Evolutionary conservation across 2,797 vertebrate species (phyloP).

Genomic region (Sternarchorhynchus goeldii): DNA sequence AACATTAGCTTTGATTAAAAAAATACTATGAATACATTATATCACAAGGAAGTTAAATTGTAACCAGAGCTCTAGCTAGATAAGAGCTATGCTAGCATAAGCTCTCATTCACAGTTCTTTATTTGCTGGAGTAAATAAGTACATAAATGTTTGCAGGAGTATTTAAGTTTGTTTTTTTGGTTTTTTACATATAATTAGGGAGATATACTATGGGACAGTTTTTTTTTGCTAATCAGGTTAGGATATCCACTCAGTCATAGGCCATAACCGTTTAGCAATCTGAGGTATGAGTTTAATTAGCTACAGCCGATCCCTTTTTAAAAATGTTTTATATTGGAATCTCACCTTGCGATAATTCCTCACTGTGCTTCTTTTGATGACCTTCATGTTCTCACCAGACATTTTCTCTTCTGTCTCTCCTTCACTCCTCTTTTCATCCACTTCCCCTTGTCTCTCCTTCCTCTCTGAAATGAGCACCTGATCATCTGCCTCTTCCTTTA

Average conservation of each 20-base stretch:
- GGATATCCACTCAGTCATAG: background rate
- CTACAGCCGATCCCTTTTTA: background rate
- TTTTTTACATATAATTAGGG: background rate
- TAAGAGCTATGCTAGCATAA: background rate
- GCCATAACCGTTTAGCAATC: slow-evolving; percentile 7
- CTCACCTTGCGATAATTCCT: slow-evolving; percentile 78
- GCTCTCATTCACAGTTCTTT: background rate
- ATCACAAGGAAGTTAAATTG: slow-evolving; percentile 61
- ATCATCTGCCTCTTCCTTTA: slow-evolving; percentile 69
- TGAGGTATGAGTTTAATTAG: slow-evolving; percentile 11
- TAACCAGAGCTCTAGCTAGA: slow-evolving; percentile 47
- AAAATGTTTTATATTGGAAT: slow-evolving; percentile 2
- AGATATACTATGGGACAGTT: background rate
- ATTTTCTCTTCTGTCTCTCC: slow-evolving; percentile 18
- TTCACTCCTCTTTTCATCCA: slow-evolving; percentile 47
- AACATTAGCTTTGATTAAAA: slow-evolving; percentile 51
- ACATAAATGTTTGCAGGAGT: too few species aligned
- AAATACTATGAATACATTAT: slow-evolving; percentile 49
- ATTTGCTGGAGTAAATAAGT: background rate
- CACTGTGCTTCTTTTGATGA: slow-evolving; percentile 69
- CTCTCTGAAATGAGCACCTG: slow-evolving; percentile 66
- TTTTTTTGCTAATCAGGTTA: background rate
- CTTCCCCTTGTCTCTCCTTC: slow-evolving; percentile 60
- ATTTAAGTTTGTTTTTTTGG: background rate
- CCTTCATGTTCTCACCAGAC: slow-evolving; percentile 66